Evolutionary conservation across 53 echinoderm and acorn worm species (phyloP), one percentile per base, ranked within the genome.

Genomic region (Zoroaster sp.): DNA sequence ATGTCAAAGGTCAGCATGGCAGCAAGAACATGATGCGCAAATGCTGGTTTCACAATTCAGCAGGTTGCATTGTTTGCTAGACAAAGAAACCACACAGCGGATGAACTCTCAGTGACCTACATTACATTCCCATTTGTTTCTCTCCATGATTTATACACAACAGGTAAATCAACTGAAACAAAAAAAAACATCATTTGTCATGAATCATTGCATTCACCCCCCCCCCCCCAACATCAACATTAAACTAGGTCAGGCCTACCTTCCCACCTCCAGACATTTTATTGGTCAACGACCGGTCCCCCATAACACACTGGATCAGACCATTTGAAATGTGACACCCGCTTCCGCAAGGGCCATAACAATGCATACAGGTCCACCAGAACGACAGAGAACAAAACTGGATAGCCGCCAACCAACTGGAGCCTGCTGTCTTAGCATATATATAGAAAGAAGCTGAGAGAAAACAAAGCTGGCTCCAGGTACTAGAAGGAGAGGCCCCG

Each of bases 91-190:
- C 25, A 66, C 23, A 42, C 40, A 77, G 34, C 35, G 18, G 18
- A n/a, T 18, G 49, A 77, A 74, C 74, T 74, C 40, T 5, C 20
- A 18, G 18, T 74, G 74, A 38, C 38, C 74, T 74, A 44, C 74
- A 18, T 6, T 10, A 17, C 45, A 35, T 25, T 74, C 34, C 23
- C 11, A 45, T 11, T 49, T 33, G n/a, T 46, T 30, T 43, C 14
- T 30, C 71, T 71, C 38, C 12, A 65, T 39, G 63, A 65, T 63
- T 78, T 28, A 78, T 55, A 39, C 59, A 79, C 20, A n/a, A 32
- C 40, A 63, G 63, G 39, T 79, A 79, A 79, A 79, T 63, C 79
- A 55, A 59, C 15, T 79, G 38, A 55, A 79, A 79, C 79, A 79
- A 79, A 79, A 79, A 79, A 54, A 79, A 23, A 23, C 63, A 1